Evolutionary conservation across 2,888 invertebrate genomes (phyloP).

Genomic region (Amaurobius ferox): DNA sequence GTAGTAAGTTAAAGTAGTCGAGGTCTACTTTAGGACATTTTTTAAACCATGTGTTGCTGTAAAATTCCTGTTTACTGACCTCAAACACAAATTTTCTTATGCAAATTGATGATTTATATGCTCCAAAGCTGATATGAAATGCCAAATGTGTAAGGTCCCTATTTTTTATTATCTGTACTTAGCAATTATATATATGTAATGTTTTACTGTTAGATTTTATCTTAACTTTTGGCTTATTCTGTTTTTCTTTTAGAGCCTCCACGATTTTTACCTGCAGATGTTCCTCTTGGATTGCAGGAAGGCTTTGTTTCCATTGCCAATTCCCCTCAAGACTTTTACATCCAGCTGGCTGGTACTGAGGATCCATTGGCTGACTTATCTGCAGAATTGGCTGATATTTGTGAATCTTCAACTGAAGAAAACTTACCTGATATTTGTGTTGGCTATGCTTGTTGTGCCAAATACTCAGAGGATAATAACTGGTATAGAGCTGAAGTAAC

Average conservation of each 20-base stretch:
- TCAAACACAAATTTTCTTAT: no score
- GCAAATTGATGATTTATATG: no score
- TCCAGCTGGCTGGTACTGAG: conserved; percentile 39
- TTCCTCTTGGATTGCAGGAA: conserved; percentile 50
- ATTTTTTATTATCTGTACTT: no score
- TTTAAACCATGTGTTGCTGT: no score
- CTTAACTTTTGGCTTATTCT: no score
- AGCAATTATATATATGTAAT: no score
- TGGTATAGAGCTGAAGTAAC: conserved; percentile 76
- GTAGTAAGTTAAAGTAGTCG: no score
- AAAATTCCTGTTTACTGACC: no score
- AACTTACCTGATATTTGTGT: background rate
- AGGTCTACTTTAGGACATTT: no score
- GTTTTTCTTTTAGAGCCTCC: background rate
- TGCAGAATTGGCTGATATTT: conserved; percentile 27
- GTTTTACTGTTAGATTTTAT: no score
- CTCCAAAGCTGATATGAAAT: no score
- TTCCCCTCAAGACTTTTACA: conserved; percentile 48
- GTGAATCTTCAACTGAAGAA: background rate
- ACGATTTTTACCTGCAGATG: conserved; percentile 32
- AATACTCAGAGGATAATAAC: conserved; percentile 75
- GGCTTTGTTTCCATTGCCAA: conserved; percentile 35
- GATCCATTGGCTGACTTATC: conserved; percentile 27
- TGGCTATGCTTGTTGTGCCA: conserved; percentile 63
- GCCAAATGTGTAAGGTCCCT: no score